Evolutionary conservation across 2,797 vertebrate genomes (phyloP).

Genomic region (Darevskia mixta): DNA sequence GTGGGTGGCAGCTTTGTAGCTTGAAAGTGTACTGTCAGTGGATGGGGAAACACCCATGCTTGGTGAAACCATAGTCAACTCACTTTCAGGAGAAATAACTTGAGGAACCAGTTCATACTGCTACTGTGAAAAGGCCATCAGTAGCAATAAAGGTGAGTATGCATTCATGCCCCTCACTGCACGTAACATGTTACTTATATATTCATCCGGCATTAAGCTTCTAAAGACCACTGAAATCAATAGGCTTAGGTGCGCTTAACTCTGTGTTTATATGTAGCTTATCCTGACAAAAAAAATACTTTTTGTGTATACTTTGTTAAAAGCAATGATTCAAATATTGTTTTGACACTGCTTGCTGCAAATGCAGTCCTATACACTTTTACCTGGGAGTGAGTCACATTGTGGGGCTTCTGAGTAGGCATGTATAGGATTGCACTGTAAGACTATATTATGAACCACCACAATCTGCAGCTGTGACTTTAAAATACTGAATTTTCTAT

Average conservation of each 20-base stretch:
- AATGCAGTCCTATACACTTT: background rate
- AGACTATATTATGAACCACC: background rate
- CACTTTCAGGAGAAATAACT: constrained; percentile 7
- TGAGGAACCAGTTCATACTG: constrained; percentile 10
- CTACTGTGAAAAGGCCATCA: background rate
- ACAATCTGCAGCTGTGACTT: background rate
- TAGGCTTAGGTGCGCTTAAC: background rate
- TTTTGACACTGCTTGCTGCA: background rate
- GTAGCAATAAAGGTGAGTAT: background rate
- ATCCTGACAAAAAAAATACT: background rate
- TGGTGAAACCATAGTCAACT: constrained; percentile 7
- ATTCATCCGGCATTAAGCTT: background rate
- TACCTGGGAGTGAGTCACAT: background rate
- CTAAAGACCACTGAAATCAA: background rate
- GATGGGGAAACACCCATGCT: constrained; percentile 17
- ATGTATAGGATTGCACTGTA: background rate
- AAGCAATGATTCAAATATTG: background rate
- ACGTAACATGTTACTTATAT: background rate
- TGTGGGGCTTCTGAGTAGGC: background rate
- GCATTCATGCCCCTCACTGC: background rate
- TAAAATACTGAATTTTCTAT: background rate
- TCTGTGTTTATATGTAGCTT: background rate
- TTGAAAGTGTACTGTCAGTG: background rate
- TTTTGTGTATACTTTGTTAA: background rate
- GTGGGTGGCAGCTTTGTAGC: background rate